These are phyloP conservation scores for Pogona vitticeps DNA, from an alignment of 2,113 vertebrate species.

Conservation along the genomic window DNA sequence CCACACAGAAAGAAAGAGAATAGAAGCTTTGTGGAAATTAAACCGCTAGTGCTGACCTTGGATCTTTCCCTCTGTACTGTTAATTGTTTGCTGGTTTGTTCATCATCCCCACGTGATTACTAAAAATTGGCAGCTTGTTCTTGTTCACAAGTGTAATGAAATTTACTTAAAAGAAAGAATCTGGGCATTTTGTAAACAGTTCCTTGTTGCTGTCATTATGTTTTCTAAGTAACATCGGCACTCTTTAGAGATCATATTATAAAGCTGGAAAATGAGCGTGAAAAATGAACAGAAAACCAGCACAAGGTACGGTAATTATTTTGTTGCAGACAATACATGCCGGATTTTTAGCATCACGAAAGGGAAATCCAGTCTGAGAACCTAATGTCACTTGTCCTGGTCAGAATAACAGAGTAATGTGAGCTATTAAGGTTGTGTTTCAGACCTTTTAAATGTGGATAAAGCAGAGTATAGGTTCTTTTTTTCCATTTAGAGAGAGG, in stretches of 20 bases:
- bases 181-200: constrained; percentile 2
- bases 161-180: constrained; percentile 36
- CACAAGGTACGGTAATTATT: too few species aligned
- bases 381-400: constrained; percentile 32
- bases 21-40: constrained; percentile 61
- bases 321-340: not conserved
- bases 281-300: not conserved
- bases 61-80: constrained; percentile 60
- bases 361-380: constrained; percentile 42
- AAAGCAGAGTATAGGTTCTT: not conserved
- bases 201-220: not conserved
- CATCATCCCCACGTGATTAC: constrained; percentile 55
- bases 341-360: not conserved
- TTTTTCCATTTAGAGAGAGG: not conserved
- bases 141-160: constrained; percentile 33
- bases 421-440: constrained; percentile 29
- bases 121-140: constrained; percentile 52
- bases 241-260: not conserved
- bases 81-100: constrained; percentile 60
- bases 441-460: constrained; percentile 7
- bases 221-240: not conserved
- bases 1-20: constrained; percentile 55
- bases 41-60: constrained; percentile 71
- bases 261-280: not conserved
- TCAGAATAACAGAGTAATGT: constrained; percentile 43